phyloP scores from a whole-genome alignment of 2,113 vertebrate species.

The Thryonomys swinderianus region DNA sequence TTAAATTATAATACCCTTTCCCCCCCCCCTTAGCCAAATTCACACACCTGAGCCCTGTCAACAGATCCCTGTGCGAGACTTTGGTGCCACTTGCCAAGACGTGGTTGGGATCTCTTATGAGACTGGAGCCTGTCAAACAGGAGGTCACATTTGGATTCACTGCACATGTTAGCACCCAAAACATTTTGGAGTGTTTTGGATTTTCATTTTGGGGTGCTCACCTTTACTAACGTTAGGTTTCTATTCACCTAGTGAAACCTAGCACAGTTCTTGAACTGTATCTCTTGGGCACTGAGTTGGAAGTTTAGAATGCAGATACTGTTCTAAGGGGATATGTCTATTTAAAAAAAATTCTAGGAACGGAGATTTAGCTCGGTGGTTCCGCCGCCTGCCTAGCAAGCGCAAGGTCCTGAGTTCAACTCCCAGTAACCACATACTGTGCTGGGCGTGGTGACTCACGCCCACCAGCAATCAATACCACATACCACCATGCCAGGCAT shows the following conservation, averaged over 20 bases:
- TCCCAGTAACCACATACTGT: too few relatives aligned
- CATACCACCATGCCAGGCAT: too few relatives aligned
- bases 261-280: not conserved
- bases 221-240: not conserved
- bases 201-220: not conserved
- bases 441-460: too few relatives aligned
- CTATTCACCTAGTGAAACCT: not conserved
- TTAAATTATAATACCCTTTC: not conserved
- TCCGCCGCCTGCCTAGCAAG: too few relatives aligned
- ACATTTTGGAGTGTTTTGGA: not conserved
- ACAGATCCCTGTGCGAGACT: not conserved
- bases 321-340: not conserved
- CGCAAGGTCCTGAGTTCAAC: too few relatives aligned
- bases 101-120: not conserved
- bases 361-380: too few relatives aligned
- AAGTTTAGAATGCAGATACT: slow-evolving; percentile 25
- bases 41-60: not conserved
- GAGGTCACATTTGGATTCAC: not conserved
- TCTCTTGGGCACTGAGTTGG: not conserved
- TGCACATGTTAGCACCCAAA: too few relatives aligned
- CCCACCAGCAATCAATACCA: too few relatives aligned
- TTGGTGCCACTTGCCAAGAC: not conserved
- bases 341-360: not conserved
- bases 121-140: not conserved
- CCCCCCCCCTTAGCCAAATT: not conserved